These are phyloP conservation scores for Poecilia latipinna DNA, from an alignment of 2,113 vertebrate genomes.

Conservation along the genomic window DNA sequence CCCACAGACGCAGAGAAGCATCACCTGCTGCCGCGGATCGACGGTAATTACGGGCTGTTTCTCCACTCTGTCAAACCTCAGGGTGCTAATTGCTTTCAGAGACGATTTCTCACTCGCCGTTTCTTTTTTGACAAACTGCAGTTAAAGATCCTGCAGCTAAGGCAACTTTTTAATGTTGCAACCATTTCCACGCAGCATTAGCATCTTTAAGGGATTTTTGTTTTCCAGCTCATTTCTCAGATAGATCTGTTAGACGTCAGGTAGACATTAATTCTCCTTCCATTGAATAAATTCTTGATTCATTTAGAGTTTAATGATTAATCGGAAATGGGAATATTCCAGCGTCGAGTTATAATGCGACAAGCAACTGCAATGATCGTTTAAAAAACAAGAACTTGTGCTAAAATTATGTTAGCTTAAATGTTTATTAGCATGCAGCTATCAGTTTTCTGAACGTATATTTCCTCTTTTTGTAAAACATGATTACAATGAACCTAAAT, in stretches of 20 bases:
- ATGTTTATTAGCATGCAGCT: too few species aligned
- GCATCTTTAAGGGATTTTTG: not conserved
- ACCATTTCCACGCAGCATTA: slow-evolving; percentile 6
- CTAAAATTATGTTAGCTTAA: too few species aligned
- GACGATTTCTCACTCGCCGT: not conserved
- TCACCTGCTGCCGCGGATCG: slow-evolving; percentile 5
- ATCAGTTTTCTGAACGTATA: too few species aligned
- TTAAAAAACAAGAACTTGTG: too few species aligned
- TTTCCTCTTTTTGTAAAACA: too few species aligned
- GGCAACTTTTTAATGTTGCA: slow-evolving; percentile 4
- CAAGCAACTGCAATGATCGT: too few species aligned
- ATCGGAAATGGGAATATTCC: too few species aligned
- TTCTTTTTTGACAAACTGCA: slow-evolving; percentile 1
- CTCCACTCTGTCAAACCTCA: not conserved
- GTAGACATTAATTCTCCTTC: not conserved
- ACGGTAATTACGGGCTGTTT: not conserved
- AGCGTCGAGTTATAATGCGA: too few species aligned
- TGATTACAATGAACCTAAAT: too few species aligned
- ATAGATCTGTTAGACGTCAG: slow-evolving; percentile 3
- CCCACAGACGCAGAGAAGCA: slow-evolving; percentile 5
- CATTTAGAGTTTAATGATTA: too few species aligned
- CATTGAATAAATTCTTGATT: too few species aligned
- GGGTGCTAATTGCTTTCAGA: slow-evolving; percentile 20
- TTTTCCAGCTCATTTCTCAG: slow-evolving; percentile 21
- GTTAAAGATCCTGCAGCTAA: slow-evolving; percentile 9